Evolutionary conservation across 2,113 vertebrate species (phyloP).

Genomic region (Thunnus maccoyii): DNA sequence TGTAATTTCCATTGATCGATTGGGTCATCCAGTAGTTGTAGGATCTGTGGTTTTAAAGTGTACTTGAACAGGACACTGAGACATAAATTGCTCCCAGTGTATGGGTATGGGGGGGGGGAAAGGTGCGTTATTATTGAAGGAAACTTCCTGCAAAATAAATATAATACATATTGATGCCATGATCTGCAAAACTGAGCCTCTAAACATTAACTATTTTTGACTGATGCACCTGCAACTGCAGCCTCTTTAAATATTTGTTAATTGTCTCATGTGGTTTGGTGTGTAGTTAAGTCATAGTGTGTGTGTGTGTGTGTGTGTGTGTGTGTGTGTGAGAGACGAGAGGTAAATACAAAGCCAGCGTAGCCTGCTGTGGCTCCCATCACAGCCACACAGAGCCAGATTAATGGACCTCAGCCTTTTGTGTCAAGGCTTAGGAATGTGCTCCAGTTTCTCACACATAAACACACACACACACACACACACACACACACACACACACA

Average conservation of each 20-base stretch:
- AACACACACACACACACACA: slow-evolving; percentile 8
- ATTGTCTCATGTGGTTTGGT: neutral
- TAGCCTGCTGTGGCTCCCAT: slow-evolving; percentile 26
- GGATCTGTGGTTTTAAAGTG: no score
- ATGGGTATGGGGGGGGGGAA: no score
- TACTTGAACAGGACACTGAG: no score
- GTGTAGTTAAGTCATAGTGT: neutral
- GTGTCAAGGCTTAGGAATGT: slow-evolving; percentile 63
- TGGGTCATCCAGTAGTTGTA: no score
- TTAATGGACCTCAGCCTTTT: slow-evolving; percentile 71
- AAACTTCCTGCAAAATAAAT: no score
- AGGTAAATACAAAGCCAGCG: slow-evolving; percentile 15
- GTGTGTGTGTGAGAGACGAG: slow-evolving; percentile 8
- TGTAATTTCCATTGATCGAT: no score
- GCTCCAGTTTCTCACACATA: slow-evolving; percentile 55
- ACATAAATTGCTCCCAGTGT: no score
- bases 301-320: neutral
- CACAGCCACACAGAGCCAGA: slow-evolving; percentile 45
- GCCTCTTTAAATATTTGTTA: neutral
- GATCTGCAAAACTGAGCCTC: no score
- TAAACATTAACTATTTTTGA: no score
- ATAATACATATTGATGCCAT: no score
- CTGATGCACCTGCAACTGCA: neutral
- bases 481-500: slow-evolving; percentile 15
- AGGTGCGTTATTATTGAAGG: no score